Evolutionary conservation across 2,888 invertebrate genomes (phyloP).

Genomic region (Desoria tigrina): DNA sequence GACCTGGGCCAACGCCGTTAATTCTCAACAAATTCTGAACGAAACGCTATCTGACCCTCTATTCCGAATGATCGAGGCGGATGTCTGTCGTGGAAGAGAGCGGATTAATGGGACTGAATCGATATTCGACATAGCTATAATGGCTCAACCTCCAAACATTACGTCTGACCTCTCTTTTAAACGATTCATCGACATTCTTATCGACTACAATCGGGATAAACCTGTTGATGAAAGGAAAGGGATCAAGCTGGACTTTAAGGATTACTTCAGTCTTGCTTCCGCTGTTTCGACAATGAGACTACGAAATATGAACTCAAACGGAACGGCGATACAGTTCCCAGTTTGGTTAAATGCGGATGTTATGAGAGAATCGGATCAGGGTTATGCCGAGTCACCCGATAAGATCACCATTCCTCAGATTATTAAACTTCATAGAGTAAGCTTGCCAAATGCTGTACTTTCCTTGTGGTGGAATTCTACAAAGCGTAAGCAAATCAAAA

Average conservation of each 20-base stretch:
- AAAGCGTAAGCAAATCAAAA: too few relatives aligned
- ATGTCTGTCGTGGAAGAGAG: constrained; percentile 69
- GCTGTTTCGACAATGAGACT: constrained; percentile 54
- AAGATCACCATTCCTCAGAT: constrained; percentile 67
- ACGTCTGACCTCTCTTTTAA: constrained; percentile 75
- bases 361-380: constrained; percentile 70
- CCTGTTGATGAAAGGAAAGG: constrained; percentile 64
- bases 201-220: constrained; percentile 55
- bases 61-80: constrained; percentile 81
- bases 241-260: constrained; percentile 85
- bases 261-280: constrained; percentile 66
- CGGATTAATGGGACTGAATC: background rate
- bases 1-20: constrained; percentile 84
- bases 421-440: constrained; percentile 62
- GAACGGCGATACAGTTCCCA: constrained; percentile 66
- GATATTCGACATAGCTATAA: constrained; percentile 67
- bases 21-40: constrained; percentile 67
- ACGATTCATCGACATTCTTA: constrained; percentile 68
- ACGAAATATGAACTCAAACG: constrained; percentile 1
- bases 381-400: too few relatives aligned
- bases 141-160: constrained; percentile 79
- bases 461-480: constrained; percentile 84
- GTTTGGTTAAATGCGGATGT: constrained; percentile 89
- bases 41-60: constrained; percentile 61
- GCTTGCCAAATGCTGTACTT: constrained; percentile 67